These are phyloP conservation scores for Conistra vaccinii DNA, from an alignment of 2,888 invertebrate genomes.

Conservation along the genomic window DNA sequence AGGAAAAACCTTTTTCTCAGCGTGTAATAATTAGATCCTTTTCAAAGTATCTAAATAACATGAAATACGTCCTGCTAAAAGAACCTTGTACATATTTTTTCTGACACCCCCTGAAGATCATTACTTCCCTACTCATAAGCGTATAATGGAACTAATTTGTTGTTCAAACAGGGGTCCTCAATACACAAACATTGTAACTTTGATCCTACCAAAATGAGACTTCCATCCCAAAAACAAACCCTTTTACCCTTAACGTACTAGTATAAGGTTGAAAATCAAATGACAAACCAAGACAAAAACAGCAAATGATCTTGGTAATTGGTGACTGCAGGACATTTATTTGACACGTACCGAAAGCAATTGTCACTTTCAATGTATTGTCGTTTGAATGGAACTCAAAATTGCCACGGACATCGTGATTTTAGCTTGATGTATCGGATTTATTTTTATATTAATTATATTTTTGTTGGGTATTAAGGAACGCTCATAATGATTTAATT, in stretches of 20 bases:
- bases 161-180: conserved; percentile 88
- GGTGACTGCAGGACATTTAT: conserved; percentile 82
- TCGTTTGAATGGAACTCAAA: conserved; percentile 72
- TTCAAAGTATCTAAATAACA: conserved; percentile 24
- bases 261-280: conserved; percentile 61
- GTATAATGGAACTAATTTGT: conserved; percentile 90
- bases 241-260: conserved; percentile 37
- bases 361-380: conserved; percentile 79
- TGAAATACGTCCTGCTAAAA: conserved; percentile 48
- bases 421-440: conserved; percentile 77
- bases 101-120: conserved; percentile 73
- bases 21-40: conserved; percentile 21
- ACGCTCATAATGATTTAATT: not conserved
- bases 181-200: conserved; percentile 83
- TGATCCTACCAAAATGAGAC: conserved; percentile 60
- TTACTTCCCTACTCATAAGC: conserved; percentile 85
- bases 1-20: conserved; percentile 33
- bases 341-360: conserved; percentile 86
- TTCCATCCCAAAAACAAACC: not conserved
- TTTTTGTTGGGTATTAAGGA: conserved; percentile 10
- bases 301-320: conserved; percentile 64
- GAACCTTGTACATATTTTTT: conserved; percentile 63
- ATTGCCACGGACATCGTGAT: conserved; percentile 81
- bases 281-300: conserved; percentile 12
- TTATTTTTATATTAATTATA: conserved; percentile 69